phyloP scores from a whole-genome alignment of 2,797 vertebrate species.

The Mormyrus hasselquistii region DNA sequence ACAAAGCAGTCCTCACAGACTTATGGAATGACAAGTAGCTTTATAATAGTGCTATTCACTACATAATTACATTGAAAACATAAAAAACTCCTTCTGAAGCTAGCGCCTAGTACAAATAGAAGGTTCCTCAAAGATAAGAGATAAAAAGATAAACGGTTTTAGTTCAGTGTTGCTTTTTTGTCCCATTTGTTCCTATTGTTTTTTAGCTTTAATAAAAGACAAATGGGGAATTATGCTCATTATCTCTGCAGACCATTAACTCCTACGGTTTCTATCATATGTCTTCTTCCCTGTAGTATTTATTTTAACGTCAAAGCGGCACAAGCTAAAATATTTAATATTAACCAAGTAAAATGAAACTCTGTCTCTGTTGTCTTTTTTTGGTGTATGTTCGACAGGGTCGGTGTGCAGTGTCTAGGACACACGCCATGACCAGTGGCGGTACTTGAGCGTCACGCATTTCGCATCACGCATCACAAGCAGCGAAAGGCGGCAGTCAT shows the following conservation, averaged over 20 bases:
- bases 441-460: conserved; percentile 31
- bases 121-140: conserved; percentile 71
- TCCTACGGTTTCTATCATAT: conserved; percentile 55
- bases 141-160: conserved; percentile 59
- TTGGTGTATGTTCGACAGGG: background rate
- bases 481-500: conserved; percentile 44
- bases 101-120: conserved; percentile 87
- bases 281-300: conserved; percentile 15
- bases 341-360: conserved; percentile 35
- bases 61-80: conserved; percentile 97
- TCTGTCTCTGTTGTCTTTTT: background rate
- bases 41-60: conserved; percentile 96
- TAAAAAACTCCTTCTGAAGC: conserved; percentile 90
- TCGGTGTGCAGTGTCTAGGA: background rate
- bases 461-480: conserved; percentile 31
- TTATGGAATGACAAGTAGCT: conserved; percentile 98
- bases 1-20: conserved; percentile 94
- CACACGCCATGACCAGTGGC: conserved; percentile 21
- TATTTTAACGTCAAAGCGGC: conserved; percentile 37
- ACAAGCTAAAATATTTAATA: conserved; percentile 40
- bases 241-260: conserved; percentile 65
- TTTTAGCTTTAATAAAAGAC: conserved; percentile 78
- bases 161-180: conserved; percentile 74
- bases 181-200: conserved; percentile 62
- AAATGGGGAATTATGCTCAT: conserved; percentile 74